Base-by-base conservation (phyloP, 2,797 vertebrate species). In the Lagorchestes hirsutus region DNA sequence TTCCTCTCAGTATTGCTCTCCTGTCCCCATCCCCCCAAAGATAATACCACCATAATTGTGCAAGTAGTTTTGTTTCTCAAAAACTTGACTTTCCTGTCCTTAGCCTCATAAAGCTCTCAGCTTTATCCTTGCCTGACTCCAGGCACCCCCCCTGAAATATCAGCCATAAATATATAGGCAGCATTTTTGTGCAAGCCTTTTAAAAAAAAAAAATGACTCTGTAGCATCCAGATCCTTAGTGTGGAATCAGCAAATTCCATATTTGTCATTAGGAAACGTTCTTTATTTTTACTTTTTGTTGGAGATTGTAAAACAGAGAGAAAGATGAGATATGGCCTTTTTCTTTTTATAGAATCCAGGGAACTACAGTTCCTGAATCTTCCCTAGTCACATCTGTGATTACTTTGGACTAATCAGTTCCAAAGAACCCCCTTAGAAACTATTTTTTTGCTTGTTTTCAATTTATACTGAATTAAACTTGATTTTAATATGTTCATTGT, bases 401-500 rank as follows among this genome's bases (percentile, higher is more conserved):
- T 34, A 46, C 0, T 8, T 93, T 52, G 50, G 50, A n/a, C 18
- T 56, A 57, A 6, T 92, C 27, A 5, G 46, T 10, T 74, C 28
- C 92, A 92, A 55, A 46, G 90, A 5, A 31, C 31, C 46, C 92
- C n/a, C 90, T 91, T 50, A 31, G 40, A 92, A 90, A 52, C 34
- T n/a, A 46, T 27, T 28, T 29, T 24, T 10, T 2, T 62, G 59
- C 90, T 91, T n/a, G 92, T 92, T 74, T 24, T 9, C 40, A 18
- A 0, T 90, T 93, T 55, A 28, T 14, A 0, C 24, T 54, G 58
- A 90, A 94, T 92, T 93, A 50, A 87, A 82, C n/a, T 18, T 4
- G 82, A 74, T 97, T 87, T 98, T 55, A 74, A 13, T 28, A 57
- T 4, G 59, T 13, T 92, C 93, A 5, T 27, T 91, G 91, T 93